Percentiles rank a stretch among this genome's conserved stretches.
phyloP scores from a whole-genome alignment of 2,888 invertebrate species.

The Dolichopus griseipennis region DNA sequence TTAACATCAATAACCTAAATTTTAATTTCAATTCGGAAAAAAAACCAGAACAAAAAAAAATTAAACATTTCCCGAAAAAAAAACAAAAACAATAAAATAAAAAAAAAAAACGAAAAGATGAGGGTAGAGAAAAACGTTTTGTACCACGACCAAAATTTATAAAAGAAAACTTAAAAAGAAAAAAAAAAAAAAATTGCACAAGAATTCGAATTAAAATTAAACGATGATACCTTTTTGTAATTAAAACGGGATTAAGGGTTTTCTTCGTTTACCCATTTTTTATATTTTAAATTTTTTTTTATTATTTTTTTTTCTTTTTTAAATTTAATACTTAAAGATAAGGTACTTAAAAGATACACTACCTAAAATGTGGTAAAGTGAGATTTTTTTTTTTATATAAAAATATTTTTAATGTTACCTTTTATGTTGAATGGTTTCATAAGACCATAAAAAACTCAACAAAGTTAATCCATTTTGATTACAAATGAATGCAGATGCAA shows the following conservation, averaged over 20 bases:
- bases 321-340: too few species aligned
- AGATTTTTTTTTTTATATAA: neutral
- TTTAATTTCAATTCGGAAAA: neutral
- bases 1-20: constrained; percentile 3
- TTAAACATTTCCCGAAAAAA: neutral
- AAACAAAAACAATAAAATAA: neutral
- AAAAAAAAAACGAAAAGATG: neutral
- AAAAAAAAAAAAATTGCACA: neutral
- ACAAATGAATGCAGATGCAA: neutral
- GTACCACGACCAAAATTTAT: too few species aligned
- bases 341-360: too few species aligned
- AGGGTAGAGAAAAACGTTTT: too few species aligned
- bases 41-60: too few species aligned
- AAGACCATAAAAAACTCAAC: neutral
- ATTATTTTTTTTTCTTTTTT: neutral
- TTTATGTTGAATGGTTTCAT: constrained; percentile 1
- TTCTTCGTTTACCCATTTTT: neutral
- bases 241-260: neutral
- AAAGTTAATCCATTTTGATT: neutral
- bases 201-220: neutral
- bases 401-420: neutral
- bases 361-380: too few species aligned
- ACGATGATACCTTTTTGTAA: neutral
- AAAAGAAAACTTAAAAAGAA: too few species aligned
- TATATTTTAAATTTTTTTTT: neutral